phyloP scores from a whole-genome alignment of 2,888 invertebrate genomes.

The Tenthredo scrophulariae region DNA sequence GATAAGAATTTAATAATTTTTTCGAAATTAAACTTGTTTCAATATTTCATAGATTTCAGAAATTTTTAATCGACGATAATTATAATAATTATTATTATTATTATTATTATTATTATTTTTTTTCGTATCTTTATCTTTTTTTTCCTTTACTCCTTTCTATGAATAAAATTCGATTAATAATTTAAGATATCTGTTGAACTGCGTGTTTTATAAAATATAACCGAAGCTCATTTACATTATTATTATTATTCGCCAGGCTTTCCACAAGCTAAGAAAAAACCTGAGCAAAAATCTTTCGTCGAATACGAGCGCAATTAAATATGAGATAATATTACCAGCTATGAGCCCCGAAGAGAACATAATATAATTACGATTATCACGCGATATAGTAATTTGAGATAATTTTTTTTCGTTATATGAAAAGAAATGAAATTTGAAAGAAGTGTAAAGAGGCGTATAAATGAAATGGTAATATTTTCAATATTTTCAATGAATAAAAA shows the following conservation, averaged over 20 bases:
- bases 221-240: too few relatives aligned
- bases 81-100: too few relatives aligned
- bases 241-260: background rate
- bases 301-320: background rate
- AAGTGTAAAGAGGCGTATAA: background rate
- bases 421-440: background rate
- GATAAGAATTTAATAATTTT: background rate
- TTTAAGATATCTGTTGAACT: background rate
- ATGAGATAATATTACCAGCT: background rate
- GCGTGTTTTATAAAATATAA: too few relatives aligned
- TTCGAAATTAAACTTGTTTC: background rate
- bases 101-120: too few relatives aligned
- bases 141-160: background rate
- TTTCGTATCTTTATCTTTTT: background rate
- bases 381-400: background rate
- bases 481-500: too few relatives aligned
- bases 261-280: slow-evolving; percentile 5
- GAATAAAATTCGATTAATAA: background rate
- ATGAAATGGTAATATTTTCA: background rate
- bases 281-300: slow-evolving; percentile 5
- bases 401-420: background rate
- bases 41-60: background rate
- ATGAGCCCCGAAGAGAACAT: background rate
- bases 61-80: background rate
- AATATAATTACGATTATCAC: background rate